Evolutionary conservation across 2,888 invertebrate species (phyloP).

Genomic region (Andricus quercusramuli): DNA sequence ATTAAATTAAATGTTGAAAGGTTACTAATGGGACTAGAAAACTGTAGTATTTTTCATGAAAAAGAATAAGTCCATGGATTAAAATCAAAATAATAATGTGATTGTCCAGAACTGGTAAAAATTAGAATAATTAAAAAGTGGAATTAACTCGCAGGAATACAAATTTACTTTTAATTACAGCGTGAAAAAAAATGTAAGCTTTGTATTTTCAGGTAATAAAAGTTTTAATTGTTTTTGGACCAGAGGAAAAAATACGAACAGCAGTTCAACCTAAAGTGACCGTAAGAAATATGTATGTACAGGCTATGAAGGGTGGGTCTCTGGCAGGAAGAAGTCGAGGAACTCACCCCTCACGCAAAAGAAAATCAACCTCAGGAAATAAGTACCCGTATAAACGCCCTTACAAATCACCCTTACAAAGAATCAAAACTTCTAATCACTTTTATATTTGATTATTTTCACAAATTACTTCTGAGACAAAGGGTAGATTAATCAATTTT

Average conservation of each 20-base stretch:
- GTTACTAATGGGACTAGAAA: too few species aligned
- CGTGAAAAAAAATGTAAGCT: background rate
- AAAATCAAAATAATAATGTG: background rate
- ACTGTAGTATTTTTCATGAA: too few species aligned
- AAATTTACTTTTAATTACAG: background rate
- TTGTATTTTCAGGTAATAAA: background rate
- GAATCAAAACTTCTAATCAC: background rate
- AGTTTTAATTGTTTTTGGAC: slow-evolving; percentile 30
- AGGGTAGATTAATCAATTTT: too few species aligned
- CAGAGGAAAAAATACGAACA: slow-evolving; percentile 15
- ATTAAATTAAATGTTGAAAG: too few species aligned
- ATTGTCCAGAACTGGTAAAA: background rate
- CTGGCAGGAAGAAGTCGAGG: background rate
- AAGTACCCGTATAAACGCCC: background rate
- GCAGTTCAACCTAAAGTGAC: background rate
- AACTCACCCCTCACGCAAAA: background rate
- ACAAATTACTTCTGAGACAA: background rate
- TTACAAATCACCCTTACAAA: background rate
- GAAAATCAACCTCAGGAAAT: slow-evolving; percentile 1
- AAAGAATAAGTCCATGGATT: too few species aligned
- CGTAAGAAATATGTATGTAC: background rate
- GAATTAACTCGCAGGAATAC: background rate
- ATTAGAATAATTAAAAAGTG: background rate
- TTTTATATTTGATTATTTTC: background rate
- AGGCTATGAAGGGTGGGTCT: background rate